These are phyloP conservation scores for Odontothrips loti DNA, from an alignment of 2,888 invertebrate genomes.

Conservation along the genomic window DNA sequence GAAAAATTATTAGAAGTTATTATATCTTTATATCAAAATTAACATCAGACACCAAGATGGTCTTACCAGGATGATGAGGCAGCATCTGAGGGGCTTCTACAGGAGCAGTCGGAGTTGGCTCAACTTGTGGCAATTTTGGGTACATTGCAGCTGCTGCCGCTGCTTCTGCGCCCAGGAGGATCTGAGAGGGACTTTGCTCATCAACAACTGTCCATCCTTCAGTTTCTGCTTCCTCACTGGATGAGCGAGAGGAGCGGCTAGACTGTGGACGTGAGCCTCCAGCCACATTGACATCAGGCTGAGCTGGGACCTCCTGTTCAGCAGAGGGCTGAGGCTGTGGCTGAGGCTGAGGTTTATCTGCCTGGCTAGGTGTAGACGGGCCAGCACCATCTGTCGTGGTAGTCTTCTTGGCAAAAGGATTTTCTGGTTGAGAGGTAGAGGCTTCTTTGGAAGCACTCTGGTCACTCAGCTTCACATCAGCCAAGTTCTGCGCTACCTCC, in stretches of 20 bases:
- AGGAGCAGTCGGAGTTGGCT: not conserved
- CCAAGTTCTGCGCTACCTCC: not conserved
- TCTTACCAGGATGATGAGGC: not conserved
- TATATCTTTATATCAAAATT: no score
- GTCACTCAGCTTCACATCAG: not conserved
- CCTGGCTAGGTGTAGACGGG: not conserved
- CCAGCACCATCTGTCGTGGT: not conserved
- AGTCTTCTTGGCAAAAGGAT: not conserved
- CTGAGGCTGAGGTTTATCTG: not conserved
- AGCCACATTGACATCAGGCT: conserved; percentile 1
- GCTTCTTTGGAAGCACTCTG: not conserved
- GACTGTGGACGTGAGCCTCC: not conserved
- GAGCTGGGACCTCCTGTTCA: not conserved
- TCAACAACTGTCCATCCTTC: conserved; percentile 1
- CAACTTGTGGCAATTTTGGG: not conserved
- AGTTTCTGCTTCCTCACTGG: not conserved
- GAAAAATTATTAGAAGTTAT: not conserved
- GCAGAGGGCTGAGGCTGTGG: no score
- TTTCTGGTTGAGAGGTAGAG: not conserved
- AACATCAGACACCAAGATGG: no score
- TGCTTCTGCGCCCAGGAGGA: conserved; percentile 81
- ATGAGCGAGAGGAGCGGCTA: not conserved
- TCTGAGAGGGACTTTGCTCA: conserved; percentile 31
- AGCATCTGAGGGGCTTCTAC: not conserved
- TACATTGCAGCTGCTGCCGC: conserved; percentile 71